Percentiles rank a stretch among this genome's conserved stretches.
These are phyloP conservation scores for Drosophila subpulchrella DNA, from an alignment of 1,140 invertebrate species.

Conservation along the genomic window DNA sequence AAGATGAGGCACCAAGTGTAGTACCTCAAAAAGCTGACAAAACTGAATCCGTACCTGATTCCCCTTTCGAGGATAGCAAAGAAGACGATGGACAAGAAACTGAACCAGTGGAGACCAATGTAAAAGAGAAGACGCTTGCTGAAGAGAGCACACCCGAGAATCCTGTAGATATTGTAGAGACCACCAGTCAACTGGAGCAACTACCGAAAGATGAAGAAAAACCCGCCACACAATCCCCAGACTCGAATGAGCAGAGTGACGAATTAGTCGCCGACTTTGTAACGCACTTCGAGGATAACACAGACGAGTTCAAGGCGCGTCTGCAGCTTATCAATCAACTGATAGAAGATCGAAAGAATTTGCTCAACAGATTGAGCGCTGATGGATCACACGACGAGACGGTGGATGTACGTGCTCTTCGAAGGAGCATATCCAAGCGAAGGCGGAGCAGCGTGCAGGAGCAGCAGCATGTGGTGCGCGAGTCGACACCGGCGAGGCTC, in stretches of 20 bases:
- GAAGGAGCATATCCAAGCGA: conserved; percentile 44
- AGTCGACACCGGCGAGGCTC: conserved; percentile 16
- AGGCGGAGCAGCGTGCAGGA: conserved; percentile 33
- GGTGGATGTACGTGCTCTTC: conserved; percentile 12
- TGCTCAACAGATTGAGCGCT: conserved; percentile 39
- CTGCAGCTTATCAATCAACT: conserved; percentile 45
- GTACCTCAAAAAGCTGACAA: not conserved
- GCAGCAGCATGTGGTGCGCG: conserved; percentile 8
- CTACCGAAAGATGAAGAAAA: not conserved
- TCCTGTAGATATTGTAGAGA: not conserved
- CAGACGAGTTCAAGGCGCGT: conserved; percentile 49
- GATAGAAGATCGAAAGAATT: conserved; percentile 38
- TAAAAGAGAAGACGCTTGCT: not conserved
- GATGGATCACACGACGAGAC: conserved; percentile 10
- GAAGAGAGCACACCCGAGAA: not conserved
- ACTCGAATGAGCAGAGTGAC: not conserved
- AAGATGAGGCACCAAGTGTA: not conserved
- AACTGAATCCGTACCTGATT: not conserved
- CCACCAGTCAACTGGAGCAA: not conserved
- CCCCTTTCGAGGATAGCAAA: not conserved
- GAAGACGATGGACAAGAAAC: not conserved
- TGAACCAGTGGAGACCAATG: not conserved
- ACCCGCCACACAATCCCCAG: not conserved
- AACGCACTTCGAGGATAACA: conserved; percentile 58
- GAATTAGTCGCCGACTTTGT: conserved; percentile 13